Conservation (phyloP, 2,888 invertebrate genomes). For the Eupithecia pulchellata region DNA sequence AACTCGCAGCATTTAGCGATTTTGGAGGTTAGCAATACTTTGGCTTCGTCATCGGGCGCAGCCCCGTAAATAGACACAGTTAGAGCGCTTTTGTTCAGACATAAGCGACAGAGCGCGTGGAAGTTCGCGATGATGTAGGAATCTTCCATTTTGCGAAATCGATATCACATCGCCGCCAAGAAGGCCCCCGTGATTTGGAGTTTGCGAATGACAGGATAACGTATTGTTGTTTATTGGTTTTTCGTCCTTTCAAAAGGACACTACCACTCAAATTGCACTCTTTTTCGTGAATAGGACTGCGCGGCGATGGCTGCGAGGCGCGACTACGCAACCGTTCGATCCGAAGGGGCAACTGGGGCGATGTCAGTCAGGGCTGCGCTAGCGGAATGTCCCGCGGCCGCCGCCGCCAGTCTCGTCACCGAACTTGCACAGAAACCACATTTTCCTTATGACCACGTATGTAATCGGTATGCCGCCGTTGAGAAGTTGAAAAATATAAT, state of each 20-base stretch:
- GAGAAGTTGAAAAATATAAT: not conserved
- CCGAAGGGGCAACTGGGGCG: slow-evolving; percentile 83
- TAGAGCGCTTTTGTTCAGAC: slow-evolving; percentile 87
- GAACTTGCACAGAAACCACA: slow-evolving; percentile 36
- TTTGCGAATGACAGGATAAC: slow-evolving; percentile 52
- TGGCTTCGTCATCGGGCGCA: slow-evolving; percentile 77
- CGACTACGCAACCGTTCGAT: slow-evolving; percentile 82
- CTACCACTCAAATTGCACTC: slow-evolving; percentile 39
- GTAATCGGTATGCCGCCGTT: not conserved
- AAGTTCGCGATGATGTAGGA: slow-evolving; percentile 85
- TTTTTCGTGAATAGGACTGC: slow-evolving; percentile 53
- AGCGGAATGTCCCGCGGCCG: slow-evolving; percentile 74
- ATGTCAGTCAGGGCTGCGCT: slow-evolving; percentile 83
- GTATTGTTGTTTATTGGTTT: slow-evolving; percentile 57
- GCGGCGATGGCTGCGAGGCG: slow-evolving; percentile 64
- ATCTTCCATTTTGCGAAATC: slow-evolving; percentile 78
- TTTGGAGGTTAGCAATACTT: slow-evolving; percentile 80
- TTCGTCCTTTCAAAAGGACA: slow-evolving; percentile 55
- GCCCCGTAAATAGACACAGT: slow-evolving; percentile 87
- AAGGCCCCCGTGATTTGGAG: slow-evolving; percentile 41
- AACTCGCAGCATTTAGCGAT: slow-evolving; percentile 83
- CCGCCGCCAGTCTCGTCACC: slow-evolving; percentile 46
- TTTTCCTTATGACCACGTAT: slow-evolving; percentile 15
- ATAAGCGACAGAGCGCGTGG: slow-evolving; percentile 88
- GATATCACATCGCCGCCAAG: slow-evolving; percentile 41